Percentiles rank a stretch among this genome's conserved stretches.
Evolutionary conservation across 2,888 invertebrate species (phyloP).

Genomic region (Eupithecia insigniata): DNA sequence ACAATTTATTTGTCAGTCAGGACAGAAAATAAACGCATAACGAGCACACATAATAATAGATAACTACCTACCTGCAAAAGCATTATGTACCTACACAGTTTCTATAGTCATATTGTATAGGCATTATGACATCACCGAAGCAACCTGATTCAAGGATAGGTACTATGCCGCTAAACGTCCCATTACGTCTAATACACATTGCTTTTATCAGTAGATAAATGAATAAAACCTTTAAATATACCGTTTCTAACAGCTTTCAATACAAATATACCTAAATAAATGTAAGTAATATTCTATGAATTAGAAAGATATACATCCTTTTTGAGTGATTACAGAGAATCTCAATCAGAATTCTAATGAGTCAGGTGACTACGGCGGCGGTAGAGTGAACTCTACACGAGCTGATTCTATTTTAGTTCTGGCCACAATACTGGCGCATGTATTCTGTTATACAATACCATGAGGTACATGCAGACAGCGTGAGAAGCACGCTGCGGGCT

Average conservation of each 20-base stretch:
- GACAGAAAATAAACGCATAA: constrained; percentile 16
- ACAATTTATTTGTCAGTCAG: constrained; percentile 16
- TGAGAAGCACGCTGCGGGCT: constrained; percentile 40
- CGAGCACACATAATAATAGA: neutral
- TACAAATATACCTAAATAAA: neutral
- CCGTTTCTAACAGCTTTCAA: neutral
- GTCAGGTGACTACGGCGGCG: constrained; percentile 54
- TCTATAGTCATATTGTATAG: neutral
- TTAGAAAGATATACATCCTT: neutral
- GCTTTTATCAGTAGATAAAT: neutral
- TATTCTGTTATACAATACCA: constrained; percentile 45
- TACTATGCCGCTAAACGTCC: constrained; percentile 26
- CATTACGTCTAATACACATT: neutral
- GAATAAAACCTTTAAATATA: neutral
- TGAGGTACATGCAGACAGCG: constrained; percentile 42
- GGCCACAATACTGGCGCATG: constrained; percentile 60
- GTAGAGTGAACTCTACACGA: constrained; percentile 55
- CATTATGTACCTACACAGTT: neutral
- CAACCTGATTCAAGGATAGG: constrained; percentile 53
- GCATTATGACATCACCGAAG: constrained; percentile 60
- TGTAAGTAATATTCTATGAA: neutral
- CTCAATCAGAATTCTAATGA: constrained; percentile 20
- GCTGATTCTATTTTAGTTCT: constrained; percentile 76
- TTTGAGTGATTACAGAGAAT: neutral
- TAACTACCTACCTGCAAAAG: neutral